Base-by-base conservation (phyloP, 2,113 vertebrate species). In the Scolopax mira region DNA sequence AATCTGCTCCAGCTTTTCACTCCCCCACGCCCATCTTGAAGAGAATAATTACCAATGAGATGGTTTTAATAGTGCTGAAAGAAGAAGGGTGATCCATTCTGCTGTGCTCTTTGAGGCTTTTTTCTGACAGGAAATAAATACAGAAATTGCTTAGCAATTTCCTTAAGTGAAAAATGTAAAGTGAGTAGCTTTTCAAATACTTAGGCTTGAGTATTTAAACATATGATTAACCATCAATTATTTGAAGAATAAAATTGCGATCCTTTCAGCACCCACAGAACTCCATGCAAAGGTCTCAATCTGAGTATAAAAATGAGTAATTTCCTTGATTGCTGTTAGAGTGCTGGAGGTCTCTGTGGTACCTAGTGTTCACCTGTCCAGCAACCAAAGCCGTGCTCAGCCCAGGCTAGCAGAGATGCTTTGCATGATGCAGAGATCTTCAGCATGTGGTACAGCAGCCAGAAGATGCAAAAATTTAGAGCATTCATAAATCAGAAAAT, bases 1-100 rank as follows among this genome's bases (percentile, higher is more conserved):
- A 94, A 85, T 70, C 80, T 90, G 37, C 75, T 95, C 52, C 85
- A 96, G 72, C 82, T 85, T 90, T 95, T 90, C 66, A 86, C 78
- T 96, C 65, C 88, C 83, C 80, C 92, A 93, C 93, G 90, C 95
- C 88, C 85, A 64, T 70, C 86, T 75, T 75, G n/a, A 90, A 52
- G 17, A 85, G 69, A 95, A 80, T 86, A 96, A 88, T 94, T 96
- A 93, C 77, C 54, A 77, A 31, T 70, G 79, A 85, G 66, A 65
- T 65, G n/a, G 19, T 92, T 91, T 86, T 90, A 94, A 66, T 89
- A 75, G 58, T 73, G 83, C 80, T 85, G 66, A 85, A 96, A 89
- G 83, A 31, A 91, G 67, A 65, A 94, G 42, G 19, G 48, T 21
- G 33, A 94, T 93, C 73, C 31, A 35, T 95, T 92, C 73, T 73